phyloP scores from a whole-genome alignment of 1,140 invertebrate genomes.

The Psix sp. region DNA sequence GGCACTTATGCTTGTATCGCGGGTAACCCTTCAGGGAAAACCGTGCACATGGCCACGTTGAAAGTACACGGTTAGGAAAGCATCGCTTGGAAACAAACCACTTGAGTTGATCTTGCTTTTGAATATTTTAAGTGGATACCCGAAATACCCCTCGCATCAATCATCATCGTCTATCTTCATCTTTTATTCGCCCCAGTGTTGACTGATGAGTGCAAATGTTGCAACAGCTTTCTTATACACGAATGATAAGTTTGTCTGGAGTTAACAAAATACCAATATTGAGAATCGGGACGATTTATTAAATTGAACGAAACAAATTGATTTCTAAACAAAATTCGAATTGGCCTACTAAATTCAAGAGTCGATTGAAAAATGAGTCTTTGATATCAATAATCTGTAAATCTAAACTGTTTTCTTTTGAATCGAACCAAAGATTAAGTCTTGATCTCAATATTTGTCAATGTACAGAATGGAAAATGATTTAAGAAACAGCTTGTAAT shows the following conservation, averaged over 20 bases:
- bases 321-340: no score
- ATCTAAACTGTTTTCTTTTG: no score
- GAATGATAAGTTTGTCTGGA: slow-evolving; percentile 48
- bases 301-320: no score
- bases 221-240: slow-evolving; percentile 31
- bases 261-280: slow-evolving; percentile 15
- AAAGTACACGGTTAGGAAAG: slow-evolving; percentile 79
- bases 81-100: slow-evolving; percentile 13
- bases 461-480: no score
- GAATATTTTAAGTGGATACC: slow-evolving; percentile 22
- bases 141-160: slow-evolving; percentile 29
- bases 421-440: no score
- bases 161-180: slow-evolving; percentile 37
- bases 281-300: no score
- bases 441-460: no score
- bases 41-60: slow-evolving; percentile 78
- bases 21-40: slow-evolving; percentile 81
- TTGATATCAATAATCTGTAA: no score
- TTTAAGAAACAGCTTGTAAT: slow-evolving; percentile 21
- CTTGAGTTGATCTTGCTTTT: slow-evolving; percentile 31
- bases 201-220: slow-evolving; percentile 25
- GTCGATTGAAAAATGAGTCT: no score
- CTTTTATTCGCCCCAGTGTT: slow-evolving; percentile 3
- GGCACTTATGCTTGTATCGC: slow-evolving; percentile 84
- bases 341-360: no score